Evolutionary conservation across 2,888 invertebrate species (phyloP).

Genomic region (Dinocampus coccinellae): DNA sequence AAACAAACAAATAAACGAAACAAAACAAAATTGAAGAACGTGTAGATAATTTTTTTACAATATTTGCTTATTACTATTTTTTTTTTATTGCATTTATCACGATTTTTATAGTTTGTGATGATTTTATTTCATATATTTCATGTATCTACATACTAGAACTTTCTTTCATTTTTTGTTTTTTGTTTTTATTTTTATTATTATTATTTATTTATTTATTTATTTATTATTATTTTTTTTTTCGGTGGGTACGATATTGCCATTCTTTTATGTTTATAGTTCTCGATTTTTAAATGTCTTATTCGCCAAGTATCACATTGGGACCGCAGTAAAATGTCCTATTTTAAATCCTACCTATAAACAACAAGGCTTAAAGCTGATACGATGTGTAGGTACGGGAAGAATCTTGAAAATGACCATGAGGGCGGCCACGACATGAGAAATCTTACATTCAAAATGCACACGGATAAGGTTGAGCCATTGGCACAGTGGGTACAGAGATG

Average conservation of each 20-base stretch:
- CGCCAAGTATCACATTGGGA: not conserved
- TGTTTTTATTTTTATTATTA: too few relatives aligned
- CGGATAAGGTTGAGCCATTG: conserved; percentile 58
- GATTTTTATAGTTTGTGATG: not conserved
- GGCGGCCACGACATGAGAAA: conserved; percentile 53
- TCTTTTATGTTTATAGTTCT: not conserved
- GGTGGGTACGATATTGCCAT: not conserved
- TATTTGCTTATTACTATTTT: too few relatives aligned
- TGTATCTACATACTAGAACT: too few relatives aligned
- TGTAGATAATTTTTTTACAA: too few relatives aligned
- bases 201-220: too few relatives aligned
- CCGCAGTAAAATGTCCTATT: conserved; percentile 25
- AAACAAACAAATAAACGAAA: too few relatives aligned
- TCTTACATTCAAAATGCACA: conserved; percentile 64
- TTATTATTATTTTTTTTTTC: too few relatives aligned
- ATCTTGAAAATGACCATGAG: conserved; percentile 60
- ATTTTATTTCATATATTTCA: too few relatives aligned
- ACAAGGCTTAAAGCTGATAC: conserved; percentile 56
- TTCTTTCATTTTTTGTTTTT: too few relatives aligned
- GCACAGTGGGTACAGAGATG: not conserved
- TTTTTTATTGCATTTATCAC: not conserved
- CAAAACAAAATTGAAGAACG: too few relatives aligned
- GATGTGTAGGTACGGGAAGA: conserved; percentile 21
- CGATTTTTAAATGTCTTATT: conserved; percentile 31
- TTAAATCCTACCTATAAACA: conserved; percentile 62